Base-by-base conservation (phyloP, 2,113 vertebrate genomes). In the Ranitomeya imitator region DNA sequence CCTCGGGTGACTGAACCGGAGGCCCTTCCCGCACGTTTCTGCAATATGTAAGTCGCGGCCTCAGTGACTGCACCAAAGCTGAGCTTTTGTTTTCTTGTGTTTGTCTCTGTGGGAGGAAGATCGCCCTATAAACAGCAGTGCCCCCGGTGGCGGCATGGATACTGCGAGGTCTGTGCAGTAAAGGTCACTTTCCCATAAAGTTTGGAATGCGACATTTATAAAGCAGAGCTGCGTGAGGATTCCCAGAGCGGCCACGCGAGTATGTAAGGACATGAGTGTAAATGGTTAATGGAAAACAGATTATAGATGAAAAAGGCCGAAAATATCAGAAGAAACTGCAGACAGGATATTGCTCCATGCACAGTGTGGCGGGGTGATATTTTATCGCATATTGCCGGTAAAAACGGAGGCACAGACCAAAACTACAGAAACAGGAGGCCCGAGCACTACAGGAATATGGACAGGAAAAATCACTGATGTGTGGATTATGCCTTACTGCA, bases 171-270 rank as follows among this genome's bases (percentile, higher is more conserved):
- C 52, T 3, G 45, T 16, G 6, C 37, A 45, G 5, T 45, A 11
- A 77, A 85, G 85, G 85, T 86, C 73, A 78, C 61, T 86, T 86
- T 86, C 85, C 73, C 85, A 86, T 51, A 77, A 86, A 77, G 31
- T 31, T 55, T 59, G 19, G 67, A 73, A 74, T 59, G 57, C 31
- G 59, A 0, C 10, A 26, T 77, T 9, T 54, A 61, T 54, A 21
- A 19, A 61, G 73, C 55, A 9, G 21, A 16, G 60, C 15, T 10
- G 13, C 31, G 15, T 14, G 60, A 78, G 85, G 67, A 65, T 77
- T 86, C 73, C 26, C 37, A 11, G 85, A 7, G 21, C 57, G 7
- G 21, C 5, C 9, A 10, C 14, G n/a, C 9, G 71, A 78, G 8
- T 21, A 21, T 61, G 60, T 8, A 6, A 23, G 12, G 79, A 12